A percentile compares a stretch with the other conserved stretches of the same genome.
These are phyloP conservation scores for Helobdella robusta DNA, from an alignment of 2,888 invertebrate genomes.

Conservation along the genomic window DNA sequence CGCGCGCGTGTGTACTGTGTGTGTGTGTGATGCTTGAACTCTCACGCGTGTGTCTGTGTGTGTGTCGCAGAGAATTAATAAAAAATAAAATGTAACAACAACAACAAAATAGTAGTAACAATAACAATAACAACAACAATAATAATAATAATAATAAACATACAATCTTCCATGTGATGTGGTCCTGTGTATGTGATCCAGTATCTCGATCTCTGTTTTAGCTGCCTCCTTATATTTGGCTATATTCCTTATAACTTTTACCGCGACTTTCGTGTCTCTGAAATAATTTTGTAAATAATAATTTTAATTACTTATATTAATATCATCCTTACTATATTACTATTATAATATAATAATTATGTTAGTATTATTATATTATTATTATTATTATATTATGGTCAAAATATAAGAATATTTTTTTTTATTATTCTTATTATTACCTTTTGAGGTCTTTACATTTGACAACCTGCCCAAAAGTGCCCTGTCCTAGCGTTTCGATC, in stretches of 20 bases:
- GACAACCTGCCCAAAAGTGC: slow-evolving; percentile 99
- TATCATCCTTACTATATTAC: background rate
- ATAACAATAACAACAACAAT: background rate
- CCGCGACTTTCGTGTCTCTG: slow-evolving; percentile 54
- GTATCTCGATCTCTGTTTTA: slow-evolving; percentile 93
- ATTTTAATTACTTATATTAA: background rate
- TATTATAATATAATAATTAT: background rate
- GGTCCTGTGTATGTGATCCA: slow-evolving; percentile 85
- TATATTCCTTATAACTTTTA: slow-evolving; percentile 98
- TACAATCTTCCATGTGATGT: slow-evolving; percentile 90
- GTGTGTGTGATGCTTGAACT: too few relatives aligned
- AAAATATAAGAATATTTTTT: background rate
- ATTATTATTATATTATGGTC: background rate
- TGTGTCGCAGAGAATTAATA: background rate
- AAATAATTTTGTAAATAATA: background rate
- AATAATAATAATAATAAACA: slow-evolving; percentile 49
- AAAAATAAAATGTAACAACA: background rate
- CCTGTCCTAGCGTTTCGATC: slow-evolving; percentile 94
- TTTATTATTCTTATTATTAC: slow-evolving; percentile 55
- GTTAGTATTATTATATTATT: background rate
- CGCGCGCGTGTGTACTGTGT: too few relatives aligned
- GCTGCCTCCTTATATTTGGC: slow-evolving; percentile 99
- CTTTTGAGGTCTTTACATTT: slow-evolving; percentile 80
- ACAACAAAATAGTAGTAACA: background rate
- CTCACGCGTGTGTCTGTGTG: too few relatives aligned